Conservation (phyloP, 2,888 invertebrate genomes). For the Diadegma fenestrale region DNA sequence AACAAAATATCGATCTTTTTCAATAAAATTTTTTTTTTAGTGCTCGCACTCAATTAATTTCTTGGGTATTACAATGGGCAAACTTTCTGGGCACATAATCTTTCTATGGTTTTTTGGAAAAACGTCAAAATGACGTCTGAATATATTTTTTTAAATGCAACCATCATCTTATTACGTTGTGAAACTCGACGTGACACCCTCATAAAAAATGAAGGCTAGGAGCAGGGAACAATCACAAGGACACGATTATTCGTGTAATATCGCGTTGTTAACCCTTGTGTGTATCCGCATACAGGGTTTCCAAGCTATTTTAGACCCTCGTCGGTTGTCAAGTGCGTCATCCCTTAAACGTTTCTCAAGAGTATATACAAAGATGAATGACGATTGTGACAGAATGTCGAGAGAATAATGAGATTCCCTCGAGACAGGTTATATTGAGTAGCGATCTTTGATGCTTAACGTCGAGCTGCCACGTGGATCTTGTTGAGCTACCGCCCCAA, state of each 20-base stretch:
- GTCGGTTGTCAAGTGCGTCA: background rate
- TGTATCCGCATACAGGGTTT: background rate
- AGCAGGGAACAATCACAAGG: background rate
- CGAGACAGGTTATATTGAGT: constrained; percentile 10
- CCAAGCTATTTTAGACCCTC: background rate
- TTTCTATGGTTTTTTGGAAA: background rate
- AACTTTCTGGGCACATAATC: background rate
- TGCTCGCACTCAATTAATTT: background rate
- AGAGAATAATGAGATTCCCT: constrained; percentile 13
- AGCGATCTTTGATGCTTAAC: background rate
- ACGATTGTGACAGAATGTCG: background rate
- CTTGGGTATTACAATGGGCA: background rate
- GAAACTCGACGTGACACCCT: background rate
- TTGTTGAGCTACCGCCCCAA: background rate
- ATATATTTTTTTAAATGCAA: background rate
- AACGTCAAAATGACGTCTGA: background rate
- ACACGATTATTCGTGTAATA: background rate
- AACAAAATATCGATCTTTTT: too few species aligned
- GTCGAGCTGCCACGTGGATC: background rate
- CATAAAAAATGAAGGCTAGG: background rate
- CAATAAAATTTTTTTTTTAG: too few species aligned
- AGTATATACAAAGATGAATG: background rate
- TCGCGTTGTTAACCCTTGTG: background rate
- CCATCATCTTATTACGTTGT: background rate
- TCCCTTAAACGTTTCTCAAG: background rate